Evolutionary conservation across 2,113 vertebrate genomes (phyloP).

Genomic region (Cyphomyrus plagiostoma): DNA sequence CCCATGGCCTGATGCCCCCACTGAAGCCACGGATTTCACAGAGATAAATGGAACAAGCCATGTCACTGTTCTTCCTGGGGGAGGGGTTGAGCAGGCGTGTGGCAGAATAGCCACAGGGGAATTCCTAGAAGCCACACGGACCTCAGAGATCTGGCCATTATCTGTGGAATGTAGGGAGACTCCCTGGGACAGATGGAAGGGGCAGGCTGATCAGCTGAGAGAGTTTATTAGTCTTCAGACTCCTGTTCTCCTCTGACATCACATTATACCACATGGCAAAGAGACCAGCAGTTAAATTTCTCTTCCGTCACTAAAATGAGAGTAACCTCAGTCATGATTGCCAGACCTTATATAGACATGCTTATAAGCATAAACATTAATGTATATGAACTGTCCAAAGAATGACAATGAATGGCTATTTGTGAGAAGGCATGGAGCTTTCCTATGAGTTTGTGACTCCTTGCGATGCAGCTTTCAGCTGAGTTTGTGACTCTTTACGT

Average conservation of each 20-base stretch:
- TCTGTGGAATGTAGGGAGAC: slow-evolving; percentile 3
- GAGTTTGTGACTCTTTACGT: neutral
- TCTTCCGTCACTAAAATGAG: neutral
- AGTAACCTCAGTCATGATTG: neutral
- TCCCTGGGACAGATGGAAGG: slow-evolving; percentile 7
- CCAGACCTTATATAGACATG: neutral
- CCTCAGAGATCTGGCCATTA: neutral
- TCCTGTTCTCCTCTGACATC: slow-evolving; percentile 8
- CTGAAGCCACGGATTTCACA: neutral
- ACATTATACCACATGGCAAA: neutral
- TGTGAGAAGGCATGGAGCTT: neutral
- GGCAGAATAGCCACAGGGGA: neutral
- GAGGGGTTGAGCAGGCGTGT: neutral
- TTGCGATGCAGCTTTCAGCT: neutral
- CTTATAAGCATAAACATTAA: neutral
- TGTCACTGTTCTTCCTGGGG: neutral
- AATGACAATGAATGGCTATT: neutral
- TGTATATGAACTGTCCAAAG: neutral
- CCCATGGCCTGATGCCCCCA: neutral
- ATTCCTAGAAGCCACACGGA: neutral
- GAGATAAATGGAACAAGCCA: slow-evolving; percentile 9
- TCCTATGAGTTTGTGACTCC: neutral
- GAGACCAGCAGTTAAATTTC: neutral
- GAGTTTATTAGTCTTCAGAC: neutral
- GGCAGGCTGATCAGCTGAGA: slow-evolving; percentile 9